Conservation (phyloP, 2,888 invertebrate genomes). For the Drosophila parthenogenetica region DNA sequence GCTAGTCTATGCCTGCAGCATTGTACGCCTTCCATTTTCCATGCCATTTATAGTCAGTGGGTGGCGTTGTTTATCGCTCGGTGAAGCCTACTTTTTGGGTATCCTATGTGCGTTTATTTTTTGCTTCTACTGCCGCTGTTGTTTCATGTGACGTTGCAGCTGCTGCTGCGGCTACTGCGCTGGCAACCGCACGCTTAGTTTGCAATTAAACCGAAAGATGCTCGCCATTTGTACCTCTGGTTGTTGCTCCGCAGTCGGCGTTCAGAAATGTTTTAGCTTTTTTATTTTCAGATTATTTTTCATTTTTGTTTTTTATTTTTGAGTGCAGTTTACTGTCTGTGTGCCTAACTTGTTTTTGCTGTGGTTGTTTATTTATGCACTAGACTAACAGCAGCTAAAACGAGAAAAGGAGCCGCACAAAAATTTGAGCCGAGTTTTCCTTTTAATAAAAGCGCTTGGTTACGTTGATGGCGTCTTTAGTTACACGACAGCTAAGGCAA, state of each 20-base stretch:
- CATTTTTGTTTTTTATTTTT: conserved; percentile 15
- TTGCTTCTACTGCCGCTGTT: neutral
- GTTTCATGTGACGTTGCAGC: conserved; percentile 8
- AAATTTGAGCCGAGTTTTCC: conserved; percentile 68
- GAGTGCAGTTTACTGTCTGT: conserved; percentile 60
- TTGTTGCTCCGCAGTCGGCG: conserved; percentile 56
- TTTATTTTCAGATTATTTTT: conserved; percentile 19
- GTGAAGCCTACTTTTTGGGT: conserved; percentile 77
- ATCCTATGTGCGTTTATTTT: conserved; percentile 56
- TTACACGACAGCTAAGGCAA: conserved; percentile 50
- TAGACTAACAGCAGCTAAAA: conserved; percentile 48
- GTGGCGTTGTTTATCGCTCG: conserved; percentile 75
- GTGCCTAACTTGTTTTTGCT: conserved; percentile 30
- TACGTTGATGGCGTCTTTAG: conserved; percentile 62
- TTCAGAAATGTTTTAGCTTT: conserved; percentile 56
- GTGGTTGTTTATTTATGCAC: conserved; percentile 67
- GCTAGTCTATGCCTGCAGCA: conserved; percentile 43
- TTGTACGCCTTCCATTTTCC: neutral
- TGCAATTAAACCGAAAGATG: conserved; percentile 82
- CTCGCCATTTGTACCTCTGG: conserved; percentile 65
- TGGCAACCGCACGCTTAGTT: conserved; percentile 80
- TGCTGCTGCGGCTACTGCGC: conserved; percentile 39
- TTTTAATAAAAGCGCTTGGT: conserved; percentile 75
- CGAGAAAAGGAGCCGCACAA: conserved; percentile 53
- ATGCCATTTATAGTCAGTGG: neutral